Evolutionary conservation across 1,140 invertebrate species (phyloP).

Genomic region (Ridgeia piscesae): DNA sequence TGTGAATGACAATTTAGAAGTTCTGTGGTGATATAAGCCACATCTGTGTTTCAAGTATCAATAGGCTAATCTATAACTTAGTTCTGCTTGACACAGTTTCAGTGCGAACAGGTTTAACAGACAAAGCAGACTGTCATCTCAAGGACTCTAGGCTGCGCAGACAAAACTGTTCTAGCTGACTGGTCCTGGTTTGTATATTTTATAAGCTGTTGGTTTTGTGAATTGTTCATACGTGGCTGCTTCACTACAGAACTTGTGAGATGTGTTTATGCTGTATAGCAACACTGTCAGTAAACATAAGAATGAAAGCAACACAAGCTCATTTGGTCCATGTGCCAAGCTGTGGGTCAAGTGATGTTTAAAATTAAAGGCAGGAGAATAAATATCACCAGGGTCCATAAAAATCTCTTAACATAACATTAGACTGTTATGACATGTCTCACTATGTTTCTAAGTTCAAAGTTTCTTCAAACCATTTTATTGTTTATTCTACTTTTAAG

Average conservation of each 20-base stretch:
- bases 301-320: not conserved
- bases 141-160: not conserved
- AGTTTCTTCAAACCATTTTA: too few relatives aligned
- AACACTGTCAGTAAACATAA: not conserved
- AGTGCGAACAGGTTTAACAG: not conserved
- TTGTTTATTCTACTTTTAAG: too few relatives aligned
- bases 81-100: not conserved
- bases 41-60: not conserved
- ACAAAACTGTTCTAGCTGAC: not conserved
- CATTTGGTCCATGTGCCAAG: too few relatives aligned
- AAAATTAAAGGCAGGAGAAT: too few relatives aligned
- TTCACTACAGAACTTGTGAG: not conserved
- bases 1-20: not conserved
- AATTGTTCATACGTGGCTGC: not conserved
- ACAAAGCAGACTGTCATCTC: not conserved
- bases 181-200: not conserved
- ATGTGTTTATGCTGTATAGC: not conserved
- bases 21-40: not conserved
- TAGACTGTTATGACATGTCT: too few relatives aligned
- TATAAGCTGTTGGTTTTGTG: not conserved
- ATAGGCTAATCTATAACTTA: not conserved
- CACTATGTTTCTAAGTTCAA: too few relatives aligned
- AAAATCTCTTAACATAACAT: too few relatives aligned
- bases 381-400: too few relatives aligned
- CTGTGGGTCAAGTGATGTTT: too few relatives aligned